These are phyloP conservation scores for Coronaproctus castanopsis DNA, from an alignment of 2,888 invertebrate genomes.

Conservation along the genomic window DNA sequence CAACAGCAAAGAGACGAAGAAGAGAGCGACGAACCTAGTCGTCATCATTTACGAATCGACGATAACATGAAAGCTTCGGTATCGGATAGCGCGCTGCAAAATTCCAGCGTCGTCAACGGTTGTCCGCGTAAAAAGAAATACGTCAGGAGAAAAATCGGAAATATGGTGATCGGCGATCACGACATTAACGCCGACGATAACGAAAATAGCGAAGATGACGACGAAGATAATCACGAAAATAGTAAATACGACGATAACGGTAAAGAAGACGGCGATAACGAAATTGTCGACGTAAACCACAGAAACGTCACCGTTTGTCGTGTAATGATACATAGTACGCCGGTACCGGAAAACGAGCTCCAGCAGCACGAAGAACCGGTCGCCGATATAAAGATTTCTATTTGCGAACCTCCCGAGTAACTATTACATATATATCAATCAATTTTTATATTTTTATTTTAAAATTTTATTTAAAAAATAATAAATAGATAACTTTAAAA, in stretches of 20 bases:
- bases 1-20: not conserved
- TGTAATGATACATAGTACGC: not conserved
- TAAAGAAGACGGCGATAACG: not conserved
- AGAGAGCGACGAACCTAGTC: not conserved
- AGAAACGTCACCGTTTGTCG: not conserved
- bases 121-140: not conserved
- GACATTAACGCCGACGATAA: not conserved
- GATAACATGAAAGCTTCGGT: not conserved
- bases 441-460: too few species aligned
- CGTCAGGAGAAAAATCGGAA: not conserved
- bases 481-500: too few species aligned
- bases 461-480: too few species aligned
- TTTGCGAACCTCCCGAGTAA: not conserved
- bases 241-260: conserved; percentile 1
- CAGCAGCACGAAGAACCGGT: too few species aligned
- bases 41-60: not conserved
- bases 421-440: too few species aligned
- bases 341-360: not conserved
- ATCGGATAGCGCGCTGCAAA: not conserved
- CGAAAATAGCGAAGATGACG: not conserved
- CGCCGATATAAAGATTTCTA: not conserved
- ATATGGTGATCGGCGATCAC: not conserved
- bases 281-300: not conserved
- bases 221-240: not conserved
- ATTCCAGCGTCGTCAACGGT: too few species aligned